phyloP scores from a whole-genome alignment of 1,140 invertebrate species.

The Drosophila arizonae region DNA sequence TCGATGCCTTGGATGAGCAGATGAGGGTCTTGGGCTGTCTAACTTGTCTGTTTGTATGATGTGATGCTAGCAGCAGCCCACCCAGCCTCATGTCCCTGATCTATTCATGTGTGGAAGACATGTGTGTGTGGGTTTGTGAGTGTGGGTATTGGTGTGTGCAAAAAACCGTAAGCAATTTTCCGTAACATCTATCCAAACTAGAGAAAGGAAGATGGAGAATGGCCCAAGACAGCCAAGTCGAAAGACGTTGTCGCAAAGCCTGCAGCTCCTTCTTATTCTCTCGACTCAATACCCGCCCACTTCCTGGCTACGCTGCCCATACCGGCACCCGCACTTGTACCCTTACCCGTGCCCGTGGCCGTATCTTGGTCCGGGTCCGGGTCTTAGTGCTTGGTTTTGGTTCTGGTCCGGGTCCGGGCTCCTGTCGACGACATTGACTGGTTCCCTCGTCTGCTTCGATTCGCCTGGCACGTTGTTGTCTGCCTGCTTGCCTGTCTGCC shows the following conservation, averaged over 20 bases:
- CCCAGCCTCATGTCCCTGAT: slow-evolving; percentile 21
- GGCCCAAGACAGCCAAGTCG: slow-evolving; percentile 57
- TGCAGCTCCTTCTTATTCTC: slow-evolving; percentile 41
- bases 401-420: slow-evolving; percentile 9
- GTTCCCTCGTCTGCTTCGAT: slow-evolving; percentile 60
- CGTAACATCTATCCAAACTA: slow-evolving; percentile 71
- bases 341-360: not conserved
- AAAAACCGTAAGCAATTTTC: slow-evolving; percentile 82
- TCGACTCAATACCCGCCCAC: slow-evolving; percentile 19
- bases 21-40: slow-evolving; percentile 79
- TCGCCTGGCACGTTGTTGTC: slow-evolving; percentile 69
- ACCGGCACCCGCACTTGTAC: not conserved
- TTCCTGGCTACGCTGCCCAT: not conserved
- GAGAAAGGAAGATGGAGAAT: slow-evolving; percentile 6
- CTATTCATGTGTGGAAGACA: slow-evolving; percentile 68
- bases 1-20: slow-evolving; percentile 73
- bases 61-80: slow-evolving; percentile 44
- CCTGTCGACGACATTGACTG: slow-evolving; percentile 73
- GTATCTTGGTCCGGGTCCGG: slow-evolving; percentile 4
- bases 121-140: slow-evolving; percentile 27
- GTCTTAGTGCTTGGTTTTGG: slow-evolving; percentile 1
- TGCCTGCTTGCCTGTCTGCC: slow-evolving; percentile 40
- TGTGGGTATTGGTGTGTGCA: slow-evolving; percentile 58
- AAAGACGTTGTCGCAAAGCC: slow-evolving; percentile 62
- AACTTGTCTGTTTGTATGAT: slow-evolving; percentile 81